A percentile compares a stretch with the other conserved stretches of the same genome.
Evolutionary conservation across 1,140 invertebrate species (phyloP).

Genomic region (Drosophila obscura): DNA sequence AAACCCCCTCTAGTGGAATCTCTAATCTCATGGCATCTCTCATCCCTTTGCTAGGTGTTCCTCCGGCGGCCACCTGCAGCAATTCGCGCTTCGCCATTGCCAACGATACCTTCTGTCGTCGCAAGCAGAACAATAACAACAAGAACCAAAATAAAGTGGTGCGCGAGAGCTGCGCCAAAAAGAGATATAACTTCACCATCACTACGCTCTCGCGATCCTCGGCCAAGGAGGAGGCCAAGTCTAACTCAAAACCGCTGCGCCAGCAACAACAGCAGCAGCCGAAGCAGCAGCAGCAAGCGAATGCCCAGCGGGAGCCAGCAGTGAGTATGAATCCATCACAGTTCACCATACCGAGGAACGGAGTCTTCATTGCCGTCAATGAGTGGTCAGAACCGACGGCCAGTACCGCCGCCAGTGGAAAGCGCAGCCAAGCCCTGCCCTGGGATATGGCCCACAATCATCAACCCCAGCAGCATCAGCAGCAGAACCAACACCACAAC

Average conservation of each 20-base stretch:
- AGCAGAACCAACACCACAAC: constrained; percentile 17
- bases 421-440: constrained; percentile 6
- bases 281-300: constrained; percentile 9
- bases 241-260: constrained; percentile 18
- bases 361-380: constrained; percentile 81
- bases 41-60: constrained; percentile 13
- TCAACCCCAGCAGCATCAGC: constrained; percentile 34
- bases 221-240: constrained; percentile 32
- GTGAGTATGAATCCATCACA: constrained; percentile 55
- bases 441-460: constrained; percentile 16
- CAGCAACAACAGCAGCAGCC: constrained; percentile 15
- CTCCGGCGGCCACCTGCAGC: constrained; percentile 52
- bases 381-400: constrained; percentile 72
- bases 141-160: constrained; percentile 71
- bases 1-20: background rate
- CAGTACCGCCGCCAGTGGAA: constrained; percentile 27
- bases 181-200: constrained; percentile 80
- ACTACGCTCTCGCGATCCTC: constrained; percentile 72
- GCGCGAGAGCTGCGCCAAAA: constrained; percentile 61
- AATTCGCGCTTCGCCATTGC: constrained; percentile 71
- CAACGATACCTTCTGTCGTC: constrained; percentile 72
- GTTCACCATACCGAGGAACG: constrained; percentile 77
- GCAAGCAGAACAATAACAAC: constrained; percentile 75
- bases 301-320: constrained; percentile 25
- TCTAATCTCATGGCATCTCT: background rate